Base-by-base conservation (phyloP, 2,113 vertebrate genomes). In the Solea senegalensis region DNA sequence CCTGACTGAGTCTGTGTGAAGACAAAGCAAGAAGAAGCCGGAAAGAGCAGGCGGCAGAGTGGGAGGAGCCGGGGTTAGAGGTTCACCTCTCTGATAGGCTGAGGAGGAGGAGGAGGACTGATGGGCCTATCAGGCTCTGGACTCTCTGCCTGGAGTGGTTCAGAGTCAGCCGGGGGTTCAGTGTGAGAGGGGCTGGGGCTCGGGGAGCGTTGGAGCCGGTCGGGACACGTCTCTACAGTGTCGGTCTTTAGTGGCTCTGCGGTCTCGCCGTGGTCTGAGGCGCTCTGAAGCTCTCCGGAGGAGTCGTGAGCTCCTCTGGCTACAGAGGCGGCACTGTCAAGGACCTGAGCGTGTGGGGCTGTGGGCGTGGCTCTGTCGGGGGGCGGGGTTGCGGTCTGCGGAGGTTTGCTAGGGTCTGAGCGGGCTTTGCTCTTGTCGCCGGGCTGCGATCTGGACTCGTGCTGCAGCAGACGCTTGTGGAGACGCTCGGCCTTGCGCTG, bases 401-500 rank as follows among this genome's bases (percentile, higher is more conserved):
- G 76, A 28, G 69, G 76, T 58, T 73, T 74, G 75, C 44, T 81
- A 12, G 13, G 59, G 63, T 85, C 80, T 72, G 80, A 60, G 9
- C 67, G 69, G 74, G 50, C 11, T 50, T 83, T 74, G 40, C 67
- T 92, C 90, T 72, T 69, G 78, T 84, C 82, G 27, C 62, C 88
- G 8, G 85, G 90, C 4, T 88, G 88, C 34, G 89, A 93, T 63
- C 95, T 96, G 81, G 95, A 93, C 67, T 95, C 93, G 0, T 96
- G 96, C 92, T 98, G 96, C 69, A 99, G 95, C 92, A 99, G 92
- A 73, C 96, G 96, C 74, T 96, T 95, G 83, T 99, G 97, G 69
- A 99, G 96, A 52, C 96, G 93, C 93, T 98, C 96, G 0, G 97
- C 96, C 90, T 98, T 96, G 12, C 97, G 95, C 88, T 98, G 97